A percentile compares a stretch with the other conserved stretches of the same genome.
Conservation (phyloP, 2,113 vertebrate genomes). For the Pygoscelis adeliae region DNA sequence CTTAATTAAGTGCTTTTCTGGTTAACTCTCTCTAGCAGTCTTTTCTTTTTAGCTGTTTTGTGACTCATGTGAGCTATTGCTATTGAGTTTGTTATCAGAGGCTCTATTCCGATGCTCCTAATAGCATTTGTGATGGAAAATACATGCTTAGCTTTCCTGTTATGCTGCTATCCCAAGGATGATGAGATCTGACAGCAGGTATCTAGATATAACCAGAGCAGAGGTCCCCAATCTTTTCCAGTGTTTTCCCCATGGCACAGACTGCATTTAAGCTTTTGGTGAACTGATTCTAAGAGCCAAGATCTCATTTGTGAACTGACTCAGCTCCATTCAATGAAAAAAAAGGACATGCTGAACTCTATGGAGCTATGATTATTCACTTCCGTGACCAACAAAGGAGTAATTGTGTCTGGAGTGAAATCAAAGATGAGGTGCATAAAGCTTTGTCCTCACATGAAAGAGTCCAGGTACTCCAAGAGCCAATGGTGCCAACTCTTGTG, state of each 20-base stretch:
- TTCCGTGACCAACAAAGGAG: not conserved
- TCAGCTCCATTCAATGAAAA: not conserved
- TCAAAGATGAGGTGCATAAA: not conserved
- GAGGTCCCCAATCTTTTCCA: not conserved
- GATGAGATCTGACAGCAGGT: not conserved
- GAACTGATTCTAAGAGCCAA: not conserved
- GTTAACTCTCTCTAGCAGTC: not conserved
- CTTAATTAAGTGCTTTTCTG: not conserved
- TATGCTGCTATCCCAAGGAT: not conserved
- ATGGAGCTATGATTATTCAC: not conserved
- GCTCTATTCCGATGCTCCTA: not conserved
- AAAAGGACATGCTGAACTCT: not conserved
- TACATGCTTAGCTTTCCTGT: not conserved
- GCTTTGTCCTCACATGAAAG: not conserved
- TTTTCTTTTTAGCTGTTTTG: not conserved
- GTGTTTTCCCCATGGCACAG: not conserved
- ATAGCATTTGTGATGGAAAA: not conserved
- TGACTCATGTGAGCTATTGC: not conserved
- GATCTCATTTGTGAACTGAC: not conserved
- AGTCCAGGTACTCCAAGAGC: not conserved
- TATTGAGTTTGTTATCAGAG: not conserved
- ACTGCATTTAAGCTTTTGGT: not conserved
- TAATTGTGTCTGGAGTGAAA: not conserved
- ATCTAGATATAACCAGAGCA: not conserved
- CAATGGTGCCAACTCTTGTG: not conserved